phyloP scores from a whole-genome alignment of 2,113 vertebrate species.

The Albula goreensis region DNA sequence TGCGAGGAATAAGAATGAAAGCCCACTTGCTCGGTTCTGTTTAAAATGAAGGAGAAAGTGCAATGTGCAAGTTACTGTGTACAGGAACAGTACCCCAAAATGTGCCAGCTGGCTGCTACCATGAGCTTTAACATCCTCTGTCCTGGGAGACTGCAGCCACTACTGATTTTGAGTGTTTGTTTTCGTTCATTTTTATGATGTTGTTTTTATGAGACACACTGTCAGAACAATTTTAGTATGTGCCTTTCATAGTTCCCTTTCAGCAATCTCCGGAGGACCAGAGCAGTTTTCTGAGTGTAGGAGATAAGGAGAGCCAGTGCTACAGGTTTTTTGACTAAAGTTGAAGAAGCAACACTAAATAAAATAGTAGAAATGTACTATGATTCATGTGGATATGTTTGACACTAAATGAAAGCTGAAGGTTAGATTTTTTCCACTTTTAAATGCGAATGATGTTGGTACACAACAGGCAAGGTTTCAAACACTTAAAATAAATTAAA shows the following conservation, averaged over 20 bases:
- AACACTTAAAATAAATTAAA: constrained; percentile 11
- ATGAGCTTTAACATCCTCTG: not conserved
- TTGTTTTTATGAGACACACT: constrained; percentile 20
- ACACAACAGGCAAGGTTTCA: constrained; percentile 25
- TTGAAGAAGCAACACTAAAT: not conserved
- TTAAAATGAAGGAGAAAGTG: not conserved
- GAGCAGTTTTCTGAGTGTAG: constrained; percentile 33
- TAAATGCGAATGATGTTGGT: constrained; percentile 40
- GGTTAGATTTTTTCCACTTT: constrained; percentile 35
- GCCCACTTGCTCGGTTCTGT: not conserved
- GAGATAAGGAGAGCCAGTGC: constrained; percentile 45
- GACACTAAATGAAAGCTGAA: constrained; percentile 32
- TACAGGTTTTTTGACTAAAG: constrained; percentile 32
- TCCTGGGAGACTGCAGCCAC: not conserved
- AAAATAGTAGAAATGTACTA: not conserved
- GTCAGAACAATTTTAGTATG: constrained; percentile 27
- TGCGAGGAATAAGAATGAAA: not conserved
- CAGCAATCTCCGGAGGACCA: constrained; percentile 33
- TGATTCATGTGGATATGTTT: not conserved
- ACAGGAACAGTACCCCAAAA: not conserved
- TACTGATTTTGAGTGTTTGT: not conserved
- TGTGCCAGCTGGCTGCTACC: not conserved
- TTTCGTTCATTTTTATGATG: constrained; percentile 14
- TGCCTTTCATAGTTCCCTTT: constrained; percentile 35
- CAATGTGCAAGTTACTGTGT: not conserved